Evolutionary conservation across 1,140 invertebrate genomes (phyloP).

Genomic region (Drosophila murphyi): DNA sequence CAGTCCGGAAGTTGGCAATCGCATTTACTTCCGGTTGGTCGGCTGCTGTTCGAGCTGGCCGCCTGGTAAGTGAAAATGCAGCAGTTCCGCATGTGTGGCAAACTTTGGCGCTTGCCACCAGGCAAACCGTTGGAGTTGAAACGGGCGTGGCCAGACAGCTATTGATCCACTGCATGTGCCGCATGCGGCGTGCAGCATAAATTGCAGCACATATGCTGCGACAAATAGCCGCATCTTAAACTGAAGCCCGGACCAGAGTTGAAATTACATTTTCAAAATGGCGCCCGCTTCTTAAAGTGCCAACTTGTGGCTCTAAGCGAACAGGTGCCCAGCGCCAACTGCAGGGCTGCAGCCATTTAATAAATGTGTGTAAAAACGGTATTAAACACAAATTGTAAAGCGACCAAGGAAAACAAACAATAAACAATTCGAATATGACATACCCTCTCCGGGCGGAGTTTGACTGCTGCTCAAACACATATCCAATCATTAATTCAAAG

Average conservation of each 20-base stretch:
- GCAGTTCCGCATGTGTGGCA: slow-evolving; percentile 83
- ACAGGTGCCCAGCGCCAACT: slow-evolving; percentile 62
- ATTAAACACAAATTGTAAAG: background rate
- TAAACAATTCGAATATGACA: too few species aligned
- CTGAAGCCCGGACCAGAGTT: slow-evolving; percentile 43
- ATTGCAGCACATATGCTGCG: slow-evolving; percentile 30
- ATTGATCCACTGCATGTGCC: slow-evolving; percentile 77
- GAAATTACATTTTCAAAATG: slow-evolving; percentile 65
- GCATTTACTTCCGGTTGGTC: slow-evolving; percentile 74
- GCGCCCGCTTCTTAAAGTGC: slow-evolving; percentile 81
- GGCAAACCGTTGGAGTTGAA: slow-evolving; percentile 1
- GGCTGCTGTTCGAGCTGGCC: slow-evolving; percentile 47
- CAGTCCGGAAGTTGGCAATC: slow-evolving; percentile 65
- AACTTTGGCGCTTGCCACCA: slow-evolving; percentile 16
- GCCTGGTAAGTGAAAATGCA: slow-evolving; percentile 82
- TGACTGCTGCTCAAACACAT: background rate
- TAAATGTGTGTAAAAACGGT: background rate
- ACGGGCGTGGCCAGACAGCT: slow-evolving; percentile 73
- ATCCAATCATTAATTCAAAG: too few species aligned
- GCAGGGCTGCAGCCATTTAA: background rate
- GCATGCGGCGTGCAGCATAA: slow-evolving; percentile 52
- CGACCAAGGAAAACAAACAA: too few species aligned
- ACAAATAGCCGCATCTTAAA: slow-evolving; percentile 52
- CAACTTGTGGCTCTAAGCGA: slow-evolving; percentile 74
- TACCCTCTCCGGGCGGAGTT: too few species aligned